Percentiles rank a stretch among this genome's conserved stretches.
phyloP scores from a whole-genome alignment of 2,797 vertebrate species.

The Cacajao melanocephalus region DNA sequence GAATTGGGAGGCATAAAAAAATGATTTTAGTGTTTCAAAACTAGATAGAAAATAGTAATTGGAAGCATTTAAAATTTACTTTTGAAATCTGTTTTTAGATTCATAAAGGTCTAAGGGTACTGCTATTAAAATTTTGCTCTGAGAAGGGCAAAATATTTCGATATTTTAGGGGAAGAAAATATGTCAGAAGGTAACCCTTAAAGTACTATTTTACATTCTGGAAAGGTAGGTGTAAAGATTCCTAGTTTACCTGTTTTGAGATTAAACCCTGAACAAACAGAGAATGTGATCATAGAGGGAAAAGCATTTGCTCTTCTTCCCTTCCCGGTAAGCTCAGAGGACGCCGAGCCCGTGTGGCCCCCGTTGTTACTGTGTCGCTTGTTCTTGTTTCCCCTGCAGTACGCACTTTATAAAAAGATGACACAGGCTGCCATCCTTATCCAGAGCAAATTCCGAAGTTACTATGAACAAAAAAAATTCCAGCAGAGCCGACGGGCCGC shows the following conservation, averaged over 20 bases:
- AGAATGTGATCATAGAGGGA: fast-evolving
- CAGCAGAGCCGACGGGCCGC: conserved; percentile 98
- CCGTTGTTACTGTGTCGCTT: conserved; percentile 27
- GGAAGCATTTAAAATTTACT: not conserved
- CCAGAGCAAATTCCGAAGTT: conserved; percentile 99
- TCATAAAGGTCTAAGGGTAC: not conserved
- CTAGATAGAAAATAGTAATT: not conserved
- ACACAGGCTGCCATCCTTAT: conserved; percentile 99
- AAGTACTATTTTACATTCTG: not conserved
- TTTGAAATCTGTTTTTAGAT: not conserved
- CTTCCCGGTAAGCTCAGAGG: fast-evolving
- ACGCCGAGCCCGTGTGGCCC: fast-evolving
- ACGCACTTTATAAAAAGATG: conserved; percentile 99
- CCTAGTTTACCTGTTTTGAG: not conserved
- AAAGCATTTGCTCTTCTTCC: not conserved
- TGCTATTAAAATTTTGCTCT: not conserved
- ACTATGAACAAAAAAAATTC: conserved; percentile 98
- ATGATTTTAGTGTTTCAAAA: not conserved
- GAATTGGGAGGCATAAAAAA: not conserved
- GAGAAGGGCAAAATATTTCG: not conserved
- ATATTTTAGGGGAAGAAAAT: not conserved
- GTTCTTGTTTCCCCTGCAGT: conserved; percentile 87
- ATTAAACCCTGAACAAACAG: not conserved
- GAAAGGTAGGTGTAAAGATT: conserved; percentile 16
- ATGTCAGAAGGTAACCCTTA: not conserved